These are phyloP conservation scores for Ochropacha duplaris DNA, from an alignment of 2,888 invertebrate species.

Conservation along the genomic window DNA sequence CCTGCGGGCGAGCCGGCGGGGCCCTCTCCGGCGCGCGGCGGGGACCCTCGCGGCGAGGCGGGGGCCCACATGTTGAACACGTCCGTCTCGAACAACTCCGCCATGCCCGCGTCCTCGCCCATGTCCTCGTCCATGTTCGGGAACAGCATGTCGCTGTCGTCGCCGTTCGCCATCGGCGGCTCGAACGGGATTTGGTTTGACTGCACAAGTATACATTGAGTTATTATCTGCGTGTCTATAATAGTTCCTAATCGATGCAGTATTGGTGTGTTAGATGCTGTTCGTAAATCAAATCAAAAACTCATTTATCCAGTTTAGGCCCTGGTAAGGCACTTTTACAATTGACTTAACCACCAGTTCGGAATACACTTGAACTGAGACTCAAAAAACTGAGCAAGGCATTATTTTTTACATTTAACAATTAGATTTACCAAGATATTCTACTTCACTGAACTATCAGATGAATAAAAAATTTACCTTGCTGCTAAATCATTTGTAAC, in stretches of 20 bases:
- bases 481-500: too few species aligned
- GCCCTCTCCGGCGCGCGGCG: constrained; percentile 33
- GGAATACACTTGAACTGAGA: too few species aligned
- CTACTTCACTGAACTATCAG: neutral
- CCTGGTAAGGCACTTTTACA: too few species aligned
- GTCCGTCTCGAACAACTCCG: constrained; percentile 85
- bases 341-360: too few species aligned
- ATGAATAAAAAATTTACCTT: too few species aligned
- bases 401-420: too few species aligned
- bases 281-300: too few species aligned
- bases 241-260: too few species aligned
- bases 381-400: too few species aligned
- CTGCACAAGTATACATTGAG: constrained; percentile 27
- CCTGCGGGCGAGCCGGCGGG: constrained; percentile 42
- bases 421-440: neutral
- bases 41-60: constrained; percentile 37
- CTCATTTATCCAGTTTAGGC: too few species aligned
- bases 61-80: constrained; percentile 85
- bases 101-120: constrained; percentile 87
- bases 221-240: neutral
- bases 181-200: constrained; percentile 76
- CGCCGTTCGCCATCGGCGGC: constrained; percentile 73
- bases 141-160: constrained; percentile 76
- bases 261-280: too few species aligned
- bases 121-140: constrained; percentile 74